Percentiles rank a stretch among this genome's conserved stretches.
Evolutionary conservation across 2,113 vertebrate species (phyloP).

Genomic region (Mohoua ochrocephala): DNA sequence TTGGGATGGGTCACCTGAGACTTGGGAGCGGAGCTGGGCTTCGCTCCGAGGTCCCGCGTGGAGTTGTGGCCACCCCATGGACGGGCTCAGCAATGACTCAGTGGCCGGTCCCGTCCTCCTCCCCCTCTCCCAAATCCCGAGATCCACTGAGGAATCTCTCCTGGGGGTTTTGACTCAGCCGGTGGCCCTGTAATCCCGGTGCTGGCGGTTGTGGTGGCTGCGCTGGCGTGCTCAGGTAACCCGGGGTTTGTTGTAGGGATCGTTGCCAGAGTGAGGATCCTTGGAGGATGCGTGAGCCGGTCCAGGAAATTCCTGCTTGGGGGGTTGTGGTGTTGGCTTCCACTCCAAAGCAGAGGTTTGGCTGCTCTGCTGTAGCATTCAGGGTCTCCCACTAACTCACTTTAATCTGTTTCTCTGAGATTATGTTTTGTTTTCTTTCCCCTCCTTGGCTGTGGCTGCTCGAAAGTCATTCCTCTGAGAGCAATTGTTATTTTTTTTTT

Average conservation of each 20-base stretch:
- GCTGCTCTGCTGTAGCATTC: neutral
- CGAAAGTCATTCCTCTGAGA: neutral
- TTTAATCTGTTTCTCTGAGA: neutral
- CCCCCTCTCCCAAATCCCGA: neutral
- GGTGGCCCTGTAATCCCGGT: neutral
- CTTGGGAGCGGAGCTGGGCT: neutral
- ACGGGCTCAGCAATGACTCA: neutral
- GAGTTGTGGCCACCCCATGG: neutral
- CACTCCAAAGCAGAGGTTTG: neutral
- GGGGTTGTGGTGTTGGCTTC: neutral
- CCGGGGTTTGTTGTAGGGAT: neutral
- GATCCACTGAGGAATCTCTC: neutral
- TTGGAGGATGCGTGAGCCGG: neutral
- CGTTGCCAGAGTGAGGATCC: fast-evolving
- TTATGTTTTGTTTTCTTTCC: neutral
- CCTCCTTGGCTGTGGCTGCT: neutral
- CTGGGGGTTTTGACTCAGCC: neutral
- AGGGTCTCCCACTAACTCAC: neutral
- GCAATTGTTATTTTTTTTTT: neutral
- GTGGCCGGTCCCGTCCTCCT: neutral
- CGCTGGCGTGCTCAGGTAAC: neutral
- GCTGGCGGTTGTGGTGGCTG: neutral
- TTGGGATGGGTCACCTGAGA: neutral
- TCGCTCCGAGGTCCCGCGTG: fast-evolving
- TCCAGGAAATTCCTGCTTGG: neutral